Base-by-base conservation (phyloP, 2,888 invertebrate species). In the Eupithecia subfuscata region DNA sequence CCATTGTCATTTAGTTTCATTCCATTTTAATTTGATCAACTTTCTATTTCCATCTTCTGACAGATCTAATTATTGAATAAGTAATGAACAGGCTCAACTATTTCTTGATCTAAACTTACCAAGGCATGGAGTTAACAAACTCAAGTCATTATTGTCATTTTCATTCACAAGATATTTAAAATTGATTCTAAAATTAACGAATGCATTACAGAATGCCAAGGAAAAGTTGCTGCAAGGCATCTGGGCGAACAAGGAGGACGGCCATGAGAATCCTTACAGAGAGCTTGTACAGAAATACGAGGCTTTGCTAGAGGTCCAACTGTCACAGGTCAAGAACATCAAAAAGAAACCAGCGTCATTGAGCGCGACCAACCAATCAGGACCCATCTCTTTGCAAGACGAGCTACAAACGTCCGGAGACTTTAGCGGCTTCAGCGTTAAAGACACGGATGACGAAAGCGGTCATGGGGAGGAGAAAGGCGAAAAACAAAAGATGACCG, bases 271-370 rank as follows among this genome's bases (percentile, higher is more conserved):
- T 89, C 96, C 97, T 0, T 98, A 98, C 91, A 96, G 97, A 86
- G 97, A 97, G 75, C 94, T 98, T 82, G 97, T 98, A 71, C 97
- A 97, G 88, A 98, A 98, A 89, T 98, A 98, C 89, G 97, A 98
- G 90, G 97, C 97, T 43, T 93, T 98, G 72, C 92, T 97, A 45
- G 97, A 97, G 87, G 97, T 97, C 63, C 97, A 97, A 86, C 93
- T 96, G 80, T 96, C 96, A 77, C 96, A 96, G 75, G 95, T 95
- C 69, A 95, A 92, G 85, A 95, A 93, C 79, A 93, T 94, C 81
- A 91, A 87, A 84, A 95, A 93, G 85, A 91, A 92, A 82, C 88
- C 86, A 14, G 85, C 78, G 70, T 81, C 84, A 67, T 76, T 89
- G 81, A 91, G n/a, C 40, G 65, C 80, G 83, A 79, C 89, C 90